A percentile compares a stretch with the other conserved stretches of the same genome.
Evolutionary conservation across 2,888 invertebrate genomes (phyloP).

Genomic region (Mesodorylaimus sp.): DNA sequence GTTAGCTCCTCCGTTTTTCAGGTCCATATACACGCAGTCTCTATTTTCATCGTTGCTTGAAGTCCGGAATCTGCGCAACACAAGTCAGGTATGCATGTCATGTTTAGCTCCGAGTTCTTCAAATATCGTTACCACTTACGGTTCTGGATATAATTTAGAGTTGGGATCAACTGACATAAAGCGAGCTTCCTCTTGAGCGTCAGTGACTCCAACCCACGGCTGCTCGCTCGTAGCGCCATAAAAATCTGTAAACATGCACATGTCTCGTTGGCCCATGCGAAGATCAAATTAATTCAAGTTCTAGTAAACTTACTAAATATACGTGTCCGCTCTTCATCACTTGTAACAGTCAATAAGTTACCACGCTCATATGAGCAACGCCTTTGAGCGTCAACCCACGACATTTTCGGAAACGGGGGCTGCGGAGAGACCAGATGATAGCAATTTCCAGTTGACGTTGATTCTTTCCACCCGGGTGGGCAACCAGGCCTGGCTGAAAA

Average conservation of each 20-base stretch:
- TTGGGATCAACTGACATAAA: too few relatives aligned
- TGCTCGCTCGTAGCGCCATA: slow-evolving; percentile 1
- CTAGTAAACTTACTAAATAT: too few relatives aligned
- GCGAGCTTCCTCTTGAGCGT: not conserved
- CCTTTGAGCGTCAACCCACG: slow-evolving; percentile 4
- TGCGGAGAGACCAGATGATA: not conserved
- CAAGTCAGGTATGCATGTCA: too few relatives aligned
- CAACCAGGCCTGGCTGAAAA: slow-evolving; percentile 7
- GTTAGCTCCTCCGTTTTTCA: not conserved
- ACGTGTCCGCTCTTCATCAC: too few relatives aligned
- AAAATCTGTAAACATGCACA: not conserved
- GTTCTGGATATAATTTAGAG: too few relatives aligned
- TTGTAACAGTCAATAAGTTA: not conserved
- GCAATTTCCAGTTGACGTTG: not conserved
- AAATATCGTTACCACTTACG: too few relatives aligned
- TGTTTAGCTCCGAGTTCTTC: too few relatives aligned
- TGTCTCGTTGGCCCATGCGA: too few relatives aligned
- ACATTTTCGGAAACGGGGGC: not conserved
- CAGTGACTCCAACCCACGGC: slow-evolving; percentile 5
- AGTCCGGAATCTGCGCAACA: too few relatives aligned
- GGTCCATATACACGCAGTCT: not conserved
- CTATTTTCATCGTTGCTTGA: not conserved
- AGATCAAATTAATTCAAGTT: too few relatives aligned
- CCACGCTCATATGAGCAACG: slow-evolving; percentile 5
- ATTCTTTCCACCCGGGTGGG: not conserved